A percentile compares a stretch with the other conserved stretches of the same genome.
Evolutionary conservation across 2,113 vertebrate species (phyloP).

Genomic region (Chloropsis hardwickii): DNA sequence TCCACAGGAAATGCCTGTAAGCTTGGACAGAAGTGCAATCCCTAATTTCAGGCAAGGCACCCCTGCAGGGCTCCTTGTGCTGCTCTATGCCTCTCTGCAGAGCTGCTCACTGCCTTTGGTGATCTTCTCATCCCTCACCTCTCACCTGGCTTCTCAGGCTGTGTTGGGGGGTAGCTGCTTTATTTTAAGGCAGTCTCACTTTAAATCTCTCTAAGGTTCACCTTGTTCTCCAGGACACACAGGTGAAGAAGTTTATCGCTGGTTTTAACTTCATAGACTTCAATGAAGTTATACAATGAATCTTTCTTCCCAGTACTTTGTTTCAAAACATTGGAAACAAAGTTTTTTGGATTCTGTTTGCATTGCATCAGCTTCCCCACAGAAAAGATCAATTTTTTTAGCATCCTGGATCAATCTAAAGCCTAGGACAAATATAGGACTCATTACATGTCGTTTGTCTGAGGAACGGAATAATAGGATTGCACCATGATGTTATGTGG

Average conservation of each 20-base stretch:
- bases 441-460: conserved; percentile 34
- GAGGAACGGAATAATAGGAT: conserved; percentile 2
- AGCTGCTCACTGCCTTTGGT: neutral
- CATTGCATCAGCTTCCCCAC: neutral
- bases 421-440: conserved; percentile 21
- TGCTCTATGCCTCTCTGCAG: neutral
- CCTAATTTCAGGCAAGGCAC: neutral
- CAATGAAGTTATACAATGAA: neutral
- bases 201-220: neutral
- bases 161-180: neutral
- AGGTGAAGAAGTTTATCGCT: neutral
- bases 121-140: neutral
- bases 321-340: neutral
- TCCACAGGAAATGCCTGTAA: neutral
- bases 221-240: neutral
- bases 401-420: conserved; percentile 9
- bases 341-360: neutral
- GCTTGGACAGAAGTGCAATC: neutral
- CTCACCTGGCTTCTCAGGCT: neutral
- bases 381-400: neutral
- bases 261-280: neutral
- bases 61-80: neutral
- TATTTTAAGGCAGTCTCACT: neutral
- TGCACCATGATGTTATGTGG: neutral
- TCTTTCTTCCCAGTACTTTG: neutral